phyloP scores from a whole-genome alignment of 1,140 invertebrate genomes.

The Drosophila repleta region DNA sequence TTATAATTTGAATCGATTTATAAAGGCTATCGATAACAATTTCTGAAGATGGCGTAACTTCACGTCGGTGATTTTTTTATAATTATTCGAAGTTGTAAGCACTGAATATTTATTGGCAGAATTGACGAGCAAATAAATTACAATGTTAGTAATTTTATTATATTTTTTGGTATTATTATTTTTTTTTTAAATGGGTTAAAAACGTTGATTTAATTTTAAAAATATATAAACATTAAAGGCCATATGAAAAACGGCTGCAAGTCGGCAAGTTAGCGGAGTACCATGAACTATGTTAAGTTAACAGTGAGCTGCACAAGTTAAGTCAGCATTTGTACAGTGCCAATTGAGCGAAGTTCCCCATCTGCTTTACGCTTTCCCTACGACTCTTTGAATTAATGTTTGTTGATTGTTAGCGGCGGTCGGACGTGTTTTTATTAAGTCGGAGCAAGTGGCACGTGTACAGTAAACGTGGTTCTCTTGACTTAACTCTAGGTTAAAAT shows the following conservation, averaged over 20 bases:
- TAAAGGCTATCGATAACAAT: neutral
- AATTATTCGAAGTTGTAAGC: no score
- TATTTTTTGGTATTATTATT: no score
- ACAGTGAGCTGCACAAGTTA: slow-evolving; percentile 4
- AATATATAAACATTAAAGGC: no score
- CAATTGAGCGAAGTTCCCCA: slow-evolving; percentile 9
- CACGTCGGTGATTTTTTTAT: no score
- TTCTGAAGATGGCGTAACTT: no score
- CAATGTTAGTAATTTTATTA: no score
- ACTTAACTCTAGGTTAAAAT: slow-evolving; percentile 33
- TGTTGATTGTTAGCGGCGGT: slow-evolving; percentile 26
- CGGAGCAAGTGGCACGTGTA: slow-evolving; percentile 22
- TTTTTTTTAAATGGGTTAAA: no score
- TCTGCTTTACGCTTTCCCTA: neutral
- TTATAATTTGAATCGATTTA: neutral
- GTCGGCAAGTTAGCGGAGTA: neutral
- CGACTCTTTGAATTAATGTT: slow-evolving; percentile 29
- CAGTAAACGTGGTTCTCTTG: slow-evolving; percentile 28
- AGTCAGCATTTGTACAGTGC: slow-evolving; percentile 1
- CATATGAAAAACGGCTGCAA: no score
- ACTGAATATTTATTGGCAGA: no score
- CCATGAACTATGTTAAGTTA: slow-evolving; percentile 3
- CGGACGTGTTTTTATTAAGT: slow-evolving; percentile 26
- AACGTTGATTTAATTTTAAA: no score
- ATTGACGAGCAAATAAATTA: no score